phyloP scores from a whole-genome alignment of 1,140 invertebrate species.

The Zaprionus camerounensis region DNA sequence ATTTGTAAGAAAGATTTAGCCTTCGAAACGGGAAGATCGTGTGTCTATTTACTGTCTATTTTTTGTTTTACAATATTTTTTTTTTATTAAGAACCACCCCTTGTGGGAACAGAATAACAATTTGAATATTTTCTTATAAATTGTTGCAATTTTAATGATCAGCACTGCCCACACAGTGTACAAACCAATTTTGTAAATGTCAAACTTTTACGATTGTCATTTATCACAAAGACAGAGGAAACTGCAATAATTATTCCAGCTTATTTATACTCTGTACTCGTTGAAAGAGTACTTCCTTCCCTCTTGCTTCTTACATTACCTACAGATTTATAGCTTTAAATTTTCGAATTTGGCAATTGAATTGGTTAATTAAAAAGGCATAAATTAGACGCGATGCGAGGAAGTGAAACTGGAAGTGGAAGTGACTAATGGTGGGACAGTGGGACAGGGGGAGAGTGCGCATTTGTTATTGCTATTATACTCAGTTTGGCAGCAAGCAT shows the following conservation, averaged over 20 bases:
- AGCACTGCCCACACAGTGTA: background rate
- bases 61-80: no score
- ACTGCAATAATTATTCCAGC: background rate
- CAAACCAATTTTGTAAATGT: background rate
- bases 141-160: background rate
- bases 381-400: constrained; percentile 49
- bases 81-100: no score
- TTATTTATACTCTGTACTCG: background rate
- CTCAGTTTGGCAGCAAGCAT: background rate
- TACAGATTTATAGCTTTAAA: background rate
- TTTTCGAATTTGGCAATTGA: constrained; percentile 14
- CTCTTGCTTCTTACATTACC: background rate
- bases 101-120: background rate
- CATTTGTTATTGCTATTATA: constrained; percentile 7
- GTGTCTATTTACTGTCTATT: no score
- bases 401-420: constrained; percentile 27
- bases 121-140: background rate
- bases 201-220: constrained; percentile 1
- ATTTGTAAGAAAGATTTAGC: no score
- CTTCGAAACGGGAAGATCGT: no score
- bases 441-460: constrained; percentile 40
- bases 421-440: constrained; percentile 51
- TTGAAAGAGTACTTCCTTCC: background rate
- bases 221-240: background rate
- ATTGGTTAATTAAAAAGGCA: constrained; percentile 56